phyloP scores from a whole-genome alignment of 2,888 invertebrate species.

The Hydraecia micacea region DNA sequence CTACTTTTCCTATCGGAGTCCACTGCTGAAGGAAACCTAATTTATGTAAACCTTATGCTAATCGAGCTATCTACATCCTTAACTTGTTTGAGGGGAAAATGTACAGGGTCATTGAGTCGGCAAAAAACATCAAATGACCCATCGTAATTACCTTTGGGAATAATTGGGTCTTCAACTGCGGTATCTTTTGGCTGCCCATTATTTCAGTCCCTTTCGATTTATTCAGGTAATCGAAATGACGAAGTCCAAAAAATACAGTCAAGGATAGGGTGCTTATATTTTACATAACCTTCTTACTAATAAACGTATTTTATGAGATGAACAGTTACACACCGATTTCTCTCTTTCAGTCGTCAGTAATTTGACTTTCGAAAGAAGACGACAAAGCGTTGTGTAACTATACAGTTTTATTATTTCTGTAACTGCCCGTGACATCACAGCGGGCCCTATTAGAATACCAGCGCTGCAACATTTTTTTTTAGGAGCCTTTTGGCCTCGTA shows the following conservation, averaged over 20 bases:
- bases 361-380: no score
- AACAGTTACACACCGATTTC: no score
- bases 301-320: no score
- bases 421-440: no score
- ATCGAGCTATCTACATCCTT: conserved; percentile 41
- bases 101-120: conserved; percentile 12
- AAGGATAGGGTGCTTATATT: background rate
- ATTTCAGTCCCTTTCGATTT: background rate
- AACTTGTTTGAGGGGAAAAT: conserved; percentile 35
- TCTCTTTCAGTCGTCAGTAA: no score
- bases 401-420: no score
- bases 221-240: background rate
- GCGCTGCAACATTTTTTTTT: no score
- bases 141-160: conserved; percentile 35
- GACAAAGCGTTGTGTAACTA: no score
- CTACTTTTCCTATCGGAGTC: background rate
- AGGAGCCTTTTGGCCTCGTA: no score
- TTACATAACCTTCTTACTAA: no score
- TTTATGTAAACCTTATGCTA: conserved; percentile 54
- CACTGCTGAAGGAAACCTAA: conserved; percentile 6
- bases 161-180: conserved; percentile 2
- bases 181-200: background rate
- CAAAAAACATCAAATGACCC: conserved; percentile 42
- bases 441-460: no score
- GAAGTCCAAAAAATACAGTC: background rate